Base-by-base conservation (phyloP, 2,888 invertebrate genomes). In the Nipponacmea schrenckii region DNA sequence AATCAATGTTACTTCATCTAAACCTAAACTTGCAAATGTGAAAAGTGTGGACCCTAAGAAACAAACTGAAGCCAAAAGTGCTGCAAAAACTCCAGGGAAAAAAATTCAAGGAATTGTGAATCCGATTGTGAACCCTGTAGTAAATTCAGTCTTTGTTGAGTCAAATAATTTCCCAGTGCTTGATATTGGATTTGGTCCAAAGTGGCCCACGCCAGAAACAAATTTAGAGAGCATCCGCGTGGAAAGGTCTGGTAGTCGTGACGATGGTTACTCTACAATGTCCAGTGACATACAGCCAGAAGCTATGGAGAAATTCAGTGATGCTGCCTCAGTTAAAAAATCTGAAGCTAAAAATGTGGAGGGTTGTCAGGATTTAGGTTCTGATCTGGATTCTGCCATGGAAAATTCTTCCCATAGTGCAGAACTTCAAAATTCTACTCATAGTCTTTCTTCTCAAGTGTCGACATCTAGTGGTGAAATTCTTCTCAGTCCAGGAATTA, bases 261-360 rank as follows among this genome's bases (percentile, higher is more conserved):
- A 85, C 71, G 85, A 85, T 72, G 85, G 85, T 8, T 85, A 85
- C 70, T 85, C 85, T 10, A 85, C 85, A 12, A 85, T 85, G 85
- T 85, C 85, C 1, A 85, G 85, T 69, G 85, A 85, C 71, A 81
- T 85, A 27, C 84, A 84, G 67, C 85, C 84, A 56, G 83, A 83
- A 68, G 75, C 77, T 24, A 73, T 84, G 71, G 84, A 85, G 70
- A 82, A 81, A 69, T 83, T 80, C 71, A 79, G 77, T 56, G 83
- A 84, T 69, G 68, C 75, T n/a, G 72, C 74, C 24, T 64, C 76
- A 20, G 64, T 68, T 48, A 74, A 75, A 69, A 68, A 69, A 20
- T 69, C 66, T 15, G 50, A 56, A 48, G 50, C 63, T 7, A 73
- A 67, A 46, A 67, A 24, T 44, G 64, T 65, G 56, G 70, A 71